These are phyloP conservation scores for Tursiops truncatus DNA, from an alignment of 2,113 vertebrate species.

Conservation along the genomic window DNA sequence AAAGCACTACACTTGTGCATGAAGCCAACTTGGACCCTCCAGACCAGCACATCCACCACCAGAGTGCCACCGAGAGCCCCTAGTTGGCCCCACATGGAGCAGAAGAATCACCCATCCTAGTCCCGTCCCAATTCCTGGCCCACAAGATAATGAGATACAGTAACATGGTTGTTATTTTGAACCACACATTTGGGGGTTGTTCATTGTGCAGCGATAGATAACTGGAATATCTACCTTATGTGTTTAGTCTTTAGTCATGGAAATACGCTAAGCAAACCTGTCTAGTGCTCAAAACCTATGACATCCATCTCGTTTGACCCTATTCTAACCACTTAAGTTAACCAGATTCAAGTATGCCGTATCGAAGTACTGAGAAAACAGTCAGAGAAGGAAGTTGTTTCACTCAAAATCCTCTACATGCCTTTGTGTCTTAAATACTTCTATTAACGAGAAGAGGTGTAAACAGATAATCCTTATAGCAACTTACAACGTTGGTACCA, in stretches of 20 bases:
- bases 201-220: background rate
- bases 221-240: background rate
- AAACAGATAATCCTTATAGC: background rate
- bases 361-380: constrained; percentile 26
- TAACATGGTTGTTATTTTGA: background rate
- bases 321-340: constrained; percentile 10
- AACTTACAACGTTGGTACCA: background rate
- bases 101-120: background rate
- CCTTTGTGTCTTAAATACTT: background rate
- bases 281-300: background rate
- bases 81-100: background rate
- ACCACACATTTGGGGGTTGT: background rate
- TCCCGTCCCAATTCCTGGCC: background rate
- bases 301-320: background rate
- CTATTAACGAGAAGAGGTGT: background rate
- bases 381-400: constrained; percentile 13
- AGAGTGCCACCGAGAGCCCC: background rate
- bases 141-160: background rate
- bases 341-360: constrained; percentile 37
- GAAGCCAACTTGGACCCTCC: background rate
- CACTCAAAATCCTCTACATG: constrained; percentile 17
- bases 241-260: background rate
- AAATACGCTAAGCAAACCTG: background rate
- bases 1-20: background rate
- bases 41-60: background rate